Evolutionary conservation across 2,888 invertebrate species (phyloP), one percentile per base, ranked within the genome.

Genomic region (Polietes domitor): DNA sequence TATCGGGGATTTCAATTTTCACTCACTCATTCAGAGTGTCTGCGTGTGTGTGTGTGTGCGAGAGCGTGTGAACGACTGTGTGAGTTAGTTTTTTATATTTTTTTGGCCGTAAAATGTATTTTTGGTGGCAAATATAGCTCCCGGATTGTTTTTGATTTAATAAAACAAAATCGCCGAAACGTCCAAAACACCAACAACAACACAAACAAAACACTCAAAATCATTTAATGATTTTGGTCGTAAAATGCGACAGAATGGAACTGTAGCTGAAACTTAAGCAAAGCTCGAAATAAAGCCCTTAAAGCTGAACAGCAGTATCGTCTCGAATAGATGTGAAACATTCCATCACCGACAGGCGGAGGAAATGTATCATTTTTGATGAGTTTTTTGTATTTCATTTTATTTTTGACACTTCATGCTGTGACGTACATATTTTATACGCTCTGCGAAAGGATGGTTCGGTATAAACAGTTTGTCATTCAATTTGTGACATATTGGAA

Each of bases 51-150:
- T 17, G 61, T 15, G 17, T 65, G 65, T 65, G 4, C 41, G 65
- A 28, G 15, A 53, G 21, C 19, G 5, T 53, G 10, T 58, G 12
- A 1, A 28, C 53, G 37, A 17, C 17, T 63, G 37, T 28, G 41
- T 72, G n/a, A n/a, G n/a, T 81, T 3, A 72, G 71, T 68, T 82
- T 86, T 80, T 81, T 82, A 80, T 80, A 58, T 77, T 83, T 81
- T 80, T 83, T 87, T 86, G 87, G 86, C 82, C 85, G 87, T 87
- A 87, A 89, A 89, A 91, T 90, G 88, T 91, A 91, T 91, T 90
- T 91, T 90, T 90, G 91, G 89, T 88, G 88, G 90, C 88, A 87
- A 87, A 88, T 86, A 88, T 88, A 89, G 90, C 91, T 90, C 88
- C 89, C 90, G 88, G 89, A 89, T 88, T 88, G 88, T 88, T 85